Conservation (phyloP, 2,888 invertebrate species). For the Lithophane semibrunnea region DNA sequence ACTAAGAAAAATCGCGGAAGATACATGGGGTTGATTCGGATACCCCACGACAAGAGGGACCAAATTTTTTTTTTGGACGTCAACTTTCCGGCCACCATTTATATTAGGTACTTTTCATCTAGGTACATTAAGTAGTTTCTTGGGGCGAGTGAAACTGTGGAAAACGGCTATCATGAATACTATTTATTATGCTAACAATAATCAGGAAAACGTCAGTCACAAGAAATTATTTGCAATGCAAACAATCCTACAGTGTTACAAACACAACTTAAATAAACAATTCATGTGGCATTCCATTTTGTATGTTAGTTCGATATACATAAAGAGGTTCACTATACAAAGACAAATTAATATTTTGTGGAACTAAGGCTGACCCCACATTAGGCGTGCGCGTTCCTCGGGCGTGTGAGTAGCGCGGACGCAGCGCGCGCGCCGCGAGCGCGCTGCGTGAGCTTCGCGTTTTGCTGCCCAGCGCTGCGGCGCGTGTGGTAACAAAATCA, state of each 20-base stretch:
- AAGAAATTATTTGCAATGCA: conserved; percentile 1
- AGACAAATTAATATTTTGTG: not conserved
- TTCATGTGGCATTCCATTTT: not conserved
- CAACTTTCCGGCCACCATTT: too few relatives aligned
- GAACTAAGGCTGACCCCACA: not conserved
- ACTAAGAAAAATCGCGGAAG: too few relatives aligned
- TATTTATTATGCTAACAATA: not conserved
- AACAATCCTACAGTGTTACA: not conserved
- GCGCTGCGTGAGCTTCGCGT: too few relatives aligned
- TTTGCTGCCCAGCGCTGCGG: too few relatives aligned
- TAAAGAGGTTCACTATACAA: not conserved
- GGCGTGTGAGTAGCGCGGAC: too few relatives aligned
- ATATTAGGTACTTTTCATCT: too few relatives aligned
- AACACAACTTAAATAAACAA: not conserved
- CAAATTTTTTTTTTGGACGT: too few relatives aligned
- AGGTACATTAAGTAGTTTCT: not conserved
- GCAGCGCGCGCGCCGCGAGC: too few relatives aligned
- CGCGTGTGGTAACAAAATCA: too few relatives aligned
- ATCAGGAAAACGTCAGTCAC: not conserved
- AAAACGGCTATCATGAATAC: not conserved
- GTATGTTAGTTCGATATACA: not conserved
- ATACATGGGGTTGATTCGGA: too few relatives aligned
- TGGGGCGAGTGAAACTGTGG: not conserved
- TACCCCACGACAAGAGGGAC: too few relatives aligned
- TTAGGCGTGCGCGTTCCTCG: too few relatives aligned